These are phyloP conservation scores for Wiebesia pumilae DNA, from an alignment of 1,140 invertebrate genomes.

Conservation along the genomic window DNA sequence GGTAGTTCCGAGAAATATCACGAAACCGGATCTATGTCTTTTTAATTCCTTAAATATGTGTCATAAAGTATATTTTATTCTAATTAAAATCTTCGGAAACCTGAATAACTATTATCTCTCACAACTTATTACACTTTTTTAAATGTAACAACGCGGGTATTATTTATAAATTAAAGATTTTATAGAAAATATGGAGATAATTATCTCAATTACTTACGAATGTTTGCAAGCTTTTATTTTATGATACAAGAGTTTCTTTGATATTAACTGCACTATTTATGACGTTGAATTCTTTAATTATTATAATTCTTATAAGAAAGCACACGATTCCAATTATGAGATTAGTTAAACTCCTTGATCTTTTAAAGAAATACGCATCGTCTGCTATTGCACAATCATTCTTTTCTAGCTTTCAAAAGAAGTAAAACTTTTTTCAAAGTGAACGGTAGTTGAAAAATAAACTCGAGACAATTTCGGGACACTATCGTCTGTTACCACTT, in stretches of 20 bases:
- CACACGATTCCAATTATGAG: background rate
- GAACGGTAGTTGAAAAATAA: conserved; percentile 20
- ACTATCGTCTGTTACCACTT: conserved; percentile 21
- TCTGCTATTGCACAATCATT: background rate
- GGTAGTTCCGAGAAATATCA: background rate
- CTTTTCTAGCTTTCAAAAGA: conserved; percentile 12
- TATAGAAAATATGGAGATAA: background rate
- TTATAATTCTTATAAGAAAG: no score
- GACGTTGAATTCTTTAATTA: no score
- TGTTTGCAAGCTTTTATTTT: background rate
- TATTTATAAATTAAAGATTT: background rate
- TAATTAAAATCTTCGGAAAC: background rate
- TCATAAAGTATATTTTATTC: background rate
- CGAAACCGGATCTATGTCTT: conserved; percentile 9
- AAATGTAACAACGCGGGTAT: background rate
- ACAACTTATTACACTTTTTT: background rate
- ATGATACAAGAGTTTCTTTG: background rate
- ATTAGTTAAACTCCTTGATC: no score
- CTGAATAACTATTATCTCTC: background rate
- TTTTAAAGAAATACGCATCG: no score
- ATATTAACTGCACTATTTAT: background rate
- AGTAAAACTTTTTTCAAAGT: background rate
- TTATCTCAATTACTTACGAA: background rate
- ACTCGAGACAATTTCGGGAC: background rate
- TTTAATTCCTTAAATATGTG: background rate